Base-by-base conservation (phyloP, 1,140 invertebrate genomes). In the Thaumetopoea pityocampa region DNA sequence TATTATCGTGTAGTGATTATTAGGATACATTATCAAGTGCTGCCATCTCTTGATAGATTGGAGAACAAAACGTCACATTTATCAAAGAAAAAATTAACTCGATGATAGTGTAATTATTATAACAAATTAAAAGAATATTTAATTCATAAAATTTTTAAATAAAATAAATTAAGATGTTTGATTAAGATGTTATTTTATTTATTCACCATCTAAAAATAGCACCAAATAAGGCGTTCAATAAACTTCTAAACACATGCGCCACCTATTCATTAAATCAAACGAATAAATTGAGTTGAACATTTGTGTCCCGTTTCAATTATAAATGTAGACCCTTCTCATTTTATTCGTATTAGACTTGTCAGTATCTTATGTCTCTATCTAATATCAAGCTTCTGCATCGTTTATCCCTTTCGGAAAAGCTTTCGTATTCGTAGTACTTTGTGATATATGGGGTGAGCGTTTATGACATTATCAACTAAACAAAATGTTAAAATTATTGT, bases 181-280 rank as follows among this genome's bases (percentile, higher is more conserved):
- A 27, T 4, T 18, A 14, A 7, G 20, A 33, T 36, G 24, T 19
- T 27, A n/a, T 23, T 27, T 41, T 9, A 14, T 11, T 46, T 35
- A 20, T 29, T 51, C 36, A 28, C 30, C 23, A 35, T 64, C 73
- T 74, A 81, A 72, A 78, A 74, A 81, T 78, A 80, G 67, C 59
- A 24, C 34, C 36, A 66, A 67, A 53, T 36, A 57, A 63, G 51
- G 61, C 66, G 71, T 63, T 81, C 77, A 74, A 81, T 81, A 81
- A 70, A 73, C 55, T 69, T 54, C 60, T 66, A 61, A 72, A 77
- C 74, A 70, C 76, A 81, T 77, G 77, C 77, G 73, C 74, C 58
- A 67, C 68, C 59, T 57, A 47, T 48, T 44, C 38, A 48, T 51
- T 44, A 40, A 43, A 51, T 54, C 14, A 27, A 52, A 47, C 51